Evolutionary conservation across 2,113 vertebrate species (phyloP), one percentile per base, ranked within the genome.

Genomic region (Trichomycterus rosablanca): DNA sequence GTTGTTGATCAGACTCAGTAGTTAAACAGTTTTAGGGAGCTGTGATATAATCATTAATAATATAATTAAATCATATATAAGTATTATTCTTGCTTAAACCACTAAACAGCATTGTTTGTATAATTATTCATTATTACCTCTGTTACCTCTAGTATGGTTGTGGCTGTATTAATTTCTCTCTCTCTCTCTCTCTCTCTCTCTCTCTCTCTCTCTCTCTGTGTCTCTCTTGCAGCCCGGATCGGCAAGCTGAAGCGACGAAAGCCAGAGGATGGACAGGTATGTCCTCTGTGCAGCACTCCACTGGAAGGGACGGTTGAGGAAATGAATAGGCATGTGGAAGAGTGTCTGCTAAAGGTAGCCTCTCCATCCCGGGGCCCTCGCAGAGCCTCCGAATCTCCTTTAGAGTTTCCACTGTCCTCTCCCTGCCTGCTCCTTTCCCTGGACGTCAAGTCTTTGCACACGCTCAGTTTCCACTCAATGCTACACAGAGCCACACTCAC

Each of bases 311-410:
- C 92, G 83, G 93, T 95, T 91, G 93, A 97, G 88, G 93, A 95
- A 90, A 97, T 97, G 96, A 98, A 93, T 98, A 97, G 93, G 92
- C 96, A 98, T 97, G 96, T 98, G 95, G 95, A 98, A 89, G 92
- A 88, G 84, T 98, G 95, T 90, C 95, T 98, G 84, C 90, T 92
- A 85, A 95, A 98, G 96, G 96, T 98, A 97, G 93, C 78, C 73
- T 73, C 58, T 66, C 22, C 60, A 83, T 66, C 73, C 75, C 55
- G n/a, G 26, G n/a, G 34, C 30, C 57, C 34, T 26, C 28, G 2
- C 59, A 14, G 32, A 60, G 54, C 46, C 63, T 63, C 58, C 11
- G 15, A 45, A 16, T 45, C 53, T 40, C 35, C 58, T 72, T 20
- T 67, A 59, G 64, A 63, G 61, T 55, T 65, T 32, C 40, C 19